phyloP scores from a whole-genome alignment of 2,113 vertebrate genomes.

The Suricata suricatta region DNA sequence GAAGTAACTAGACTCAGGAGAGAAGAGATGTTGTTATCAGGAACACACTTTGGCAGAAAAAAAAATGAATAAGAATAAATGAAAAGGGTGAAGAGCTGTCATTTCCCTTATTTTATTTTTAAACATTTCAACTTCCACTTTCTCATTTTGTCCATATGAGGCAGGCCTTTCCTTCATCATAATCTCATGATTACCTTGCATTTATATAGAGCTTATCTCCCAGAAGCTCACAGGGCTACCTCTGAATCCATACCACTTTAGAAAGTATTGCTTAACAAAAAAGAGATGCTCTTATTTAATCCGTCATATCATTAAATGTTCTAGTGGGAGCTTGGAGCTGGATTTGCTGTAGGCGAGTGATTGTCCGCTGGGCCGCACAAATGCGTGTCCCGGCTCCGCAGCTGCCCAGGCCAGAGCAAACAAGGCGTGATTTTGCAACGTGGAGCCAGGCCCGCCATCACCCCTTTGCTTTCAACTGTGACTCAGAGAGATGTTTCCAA shows the following conservation, averaged over 20 bases:
- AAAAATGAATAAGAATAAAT: background rate
- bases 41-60: background rate
- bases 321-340: background rate
- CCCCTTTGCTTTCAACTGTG: background rate
- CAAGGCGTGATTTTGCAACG: background rate
- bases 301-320: slow-evolving; percentile 13
- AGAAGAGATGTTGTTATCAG: slow-evolving; percentile 14
- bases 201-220: slow-evolving; percentile 54
- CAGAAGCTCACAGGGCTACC: background rate
- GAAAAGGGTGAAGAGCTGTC: background rate
- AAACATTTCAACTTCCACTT: background rate
- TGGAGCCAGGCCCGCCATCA: background rate
- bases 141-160: slow-evolving; percentile 7
- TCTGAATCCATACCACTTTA: slow-evolving; percentile 19
- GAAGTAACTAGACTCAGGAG: slow-evolving; percentile 23
- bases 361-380: background rate
- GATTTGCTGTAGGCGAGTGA: background rate
- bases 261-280: slow-evolving; percentile 52
- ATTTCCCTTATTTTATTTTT: slow-evolving; percentile 23
- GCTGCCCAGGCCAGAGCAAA: background rate
- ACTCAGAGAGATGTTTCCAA: slow-evolving; percentile 21
- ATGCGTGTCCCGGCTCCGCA: background rate
- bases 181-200: slow-evolving; percentile 27
- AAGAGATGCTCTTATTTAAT: slow-evolving; percentile 15
- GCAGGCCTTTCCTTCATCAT: background rate